Evolutionary conservation across 2,888 invertebrate genomes (phyloP).

Genomic region (Eupithecia insigniata): DNA sequence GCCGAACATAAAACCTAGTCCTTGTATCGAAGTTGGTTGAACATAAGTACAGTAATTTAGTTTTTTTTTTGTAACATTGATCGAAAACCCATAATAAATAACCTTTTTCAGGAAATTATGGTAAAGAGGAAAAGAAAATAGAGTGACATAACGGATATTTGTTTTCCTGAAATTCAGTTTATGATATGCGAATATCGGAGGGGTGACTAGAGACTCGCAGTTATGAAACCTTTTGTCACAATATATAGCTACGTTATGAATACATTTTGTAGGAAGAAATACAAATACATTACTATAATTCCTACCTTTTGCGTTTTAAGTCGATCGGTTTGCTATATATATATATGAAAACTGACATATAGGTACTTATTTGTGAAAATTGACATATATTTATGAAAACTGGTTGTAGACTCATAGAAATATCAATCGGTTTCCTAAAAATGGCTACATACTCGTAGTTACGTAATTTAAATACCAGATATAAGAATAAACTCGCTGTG

Average conservation of each 20-base stretch:
- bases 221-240: neutral
- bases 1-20: too few relatives aligned
- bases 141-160: slow-evolving; percentile 44
- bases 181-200: slow-evolving; percentile 27
- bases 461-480: too few relatives aligned
- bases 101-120: slow-evolving; percentile 4
- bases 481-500: too few relatives aligned
- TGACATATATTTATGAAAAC: too few relatives aligned
- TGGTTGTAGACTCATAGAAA: too few relatives aligned
- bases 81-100: neutral
- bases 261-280: neutral
- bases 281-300: neutral
- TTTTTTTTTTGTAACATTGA: neutral
- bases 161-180: slow-evolving; percentile 35
- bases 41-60: too few relatives aligned
- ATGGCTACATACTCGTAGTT: too few relatives aligned
- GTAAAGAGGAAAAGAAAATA: slow-evolving; percentile 29
- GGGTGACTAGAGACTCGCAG: slow-evolving; percentile 7
- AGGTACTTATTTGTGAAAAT: too few relatives aligned
- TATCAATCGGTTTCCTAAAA: too few relatives aligned
- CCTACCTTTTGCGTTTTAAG: neutral
- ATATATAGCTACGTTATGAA: neutral
- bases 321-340: neutral
- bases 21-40: too few relatives aligned
- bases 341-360: too few relatives aligned